Evolutionary conservation across 2,797 vertebrate genomes (phyloP), one percentile per base, ranked within the genome.

Genomic region (Macrochelys suwanniensis): DNA sequence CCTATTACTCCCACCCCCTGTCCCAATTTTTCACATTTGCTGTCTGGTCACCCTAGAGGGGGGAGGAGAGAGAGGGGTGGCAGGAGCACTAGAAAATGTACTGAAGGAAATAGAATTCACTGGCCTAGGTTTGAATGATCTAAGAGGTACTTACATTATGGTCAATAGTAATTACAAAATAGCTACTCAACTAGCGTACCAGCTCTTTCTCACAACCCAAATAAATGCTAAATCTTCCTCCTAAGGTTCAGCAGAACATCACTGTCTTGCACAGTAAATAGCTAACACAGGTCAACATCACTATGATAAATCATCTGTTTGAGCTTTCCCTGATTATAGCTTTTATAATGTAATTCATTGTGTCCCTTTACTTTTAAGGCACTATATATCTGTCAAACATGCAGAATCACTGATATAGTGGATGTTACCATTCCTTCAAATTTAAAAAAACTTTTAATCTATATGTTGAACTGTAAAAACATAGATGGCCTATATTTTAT

Each of bases 171-270:
- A 13, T 77, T 74, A 74, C 37, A 54, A 77, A 77, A 77, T 28
- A 7, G 2, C 4, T 16, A 77, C 16, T 49, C 13, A 74, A 23
- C 17, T 45, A 74, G 21, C 45, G 37, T 84, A 56, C 16, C 15
- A 50, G 47, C 74, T 74, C 83, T 85, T 28, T 93, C n/a, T 92
- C 77, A 68, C 28, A 93, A 85, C n/a, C 49, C 80, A 93, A 76
- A 56, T 16, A 82, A 91, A 91, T 82, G 37, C 51, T 71, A 71
- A 42, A 71, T 42, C 21, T 71, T 71, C n/a, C 61, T 51, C 82
- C 92, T 65, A 26, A 89, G 87, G 31, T 6, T 2, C 19, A 76
- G 25, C 23, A 79, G 31, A 78, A n/a, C 37, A 26, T 49, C 16
- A 86, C 47, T 21, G 45, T 28, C n/a, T 86, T 37, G 57, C 37